Evolutionary conservation across 2,113 vertebrate genomes (phyloP).

Genomic region (Festucalex cinctus): DNA sequence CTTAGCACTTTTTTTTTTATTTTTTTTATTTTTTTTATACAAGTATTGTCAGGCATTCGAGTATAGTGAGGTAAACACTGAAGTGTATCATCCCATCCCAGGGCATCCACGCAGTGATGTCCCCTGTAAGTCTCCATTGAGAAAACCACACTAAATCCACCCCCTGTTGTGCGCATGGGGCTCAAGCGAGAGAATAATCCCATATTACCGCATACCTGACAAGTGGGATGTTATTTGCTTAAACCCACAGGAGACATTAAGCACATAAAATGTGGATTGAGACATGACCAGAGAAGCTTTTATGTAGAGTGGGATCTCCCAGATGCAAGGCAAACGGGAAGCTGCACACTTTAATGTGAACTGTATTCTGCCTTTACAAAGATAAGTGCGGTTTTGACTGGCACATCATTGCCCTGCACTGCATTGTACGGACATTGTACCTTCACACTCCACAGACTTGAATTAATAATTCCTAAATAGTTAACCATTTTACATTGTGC

Average conservation of each 20-base stretch:
- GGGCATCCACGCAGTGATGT: constrained; percentile 52
- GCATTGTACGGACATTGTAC: too few species aligned
- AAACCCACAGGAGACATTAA: constrained; percentile 13
- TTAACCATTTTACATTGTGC: too few species aligned
- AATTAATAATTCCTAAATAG: too few species aligned
- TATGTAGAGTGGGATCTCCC: background rate
- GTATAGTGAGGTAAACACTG: constrained; percentile 37
- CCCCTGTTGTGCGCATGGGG: constrained; percentile 37
- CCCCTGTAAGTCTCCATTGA: constrained; percentile 45
- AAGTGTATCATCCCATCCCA: constrained; percentile 45
- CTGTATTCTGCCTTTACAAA: background rate
- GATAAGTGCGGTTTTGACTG: background rate
- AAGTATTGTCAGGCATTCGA: constrained; percentile 3
- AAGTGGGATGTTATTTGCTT: constrained; percentile 31
- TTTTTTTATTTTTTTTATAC: constrained; percentile 3
- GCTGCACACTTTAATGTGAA: too few species aligned
- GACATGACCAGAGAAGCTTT: background rate
- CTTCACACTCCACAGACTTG: too few species aligned
- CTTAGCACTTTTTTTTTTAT: constrained; percentile 23
- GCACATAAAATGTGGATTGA: constrained; percentile 11
- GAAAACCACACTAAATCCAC: constrained; percentile 47
- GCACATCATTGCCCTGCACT: too few species aligned
- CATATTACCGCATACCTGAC: constrained; percentile 26
- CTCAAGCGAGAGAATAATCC: constrained; percentile 50
- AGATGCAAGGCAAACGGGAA: background rate